phyloP scores from a whole-genome alignment of 2,888 invertebrate genomes.

The Chrysina gloriosa region DNA sequence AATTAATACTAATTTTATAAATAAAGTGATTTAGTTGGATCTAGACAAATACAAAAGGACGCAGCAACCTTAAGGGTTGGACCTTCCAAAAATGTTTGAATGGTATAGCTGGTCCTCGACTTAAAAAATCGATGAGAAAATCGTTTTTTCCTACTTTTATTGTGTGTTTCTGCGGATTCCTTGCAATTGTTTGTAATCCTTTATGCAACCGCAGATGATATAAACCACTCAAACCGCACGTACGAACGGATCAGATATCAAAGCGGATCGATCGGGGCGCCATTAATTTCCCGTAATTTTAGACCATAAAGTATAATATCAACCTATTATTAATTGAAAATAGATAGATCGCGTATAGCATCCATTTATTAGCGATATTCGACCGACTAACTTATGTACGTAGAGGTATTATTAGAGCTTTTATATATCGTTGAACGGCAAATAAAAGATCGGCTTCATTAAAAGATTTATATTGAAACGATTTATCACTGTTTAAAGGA shows the following conservation, averaged over 20 bases:
- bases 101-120: no score
- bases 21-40: no score
- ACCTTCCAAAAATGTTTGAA: no score
- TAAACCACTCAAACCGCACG: background rate
- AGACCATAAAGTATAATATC: constrained; percentile 12
- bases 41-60: no score
- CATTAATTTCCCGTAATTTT: constrained; percentile 19
- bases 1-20: no score
- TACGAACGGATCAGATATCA: background rate
- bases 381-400: constrained; percentile 1
- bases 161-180: no score
- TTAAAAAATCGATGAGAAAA: no score
- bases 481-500: constrained; percentile 38
- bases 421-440: constrained; percentile 13
- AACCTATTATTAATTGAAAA: constrained; percentile 22
- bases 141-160: no score
- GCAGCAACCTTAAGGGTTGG: no score
- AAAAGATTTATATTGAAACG: constrained; percentile 36
- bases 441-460: constrained; percentile 20
- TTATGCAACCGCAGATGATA: background rate
- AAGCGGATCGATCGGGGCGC: background rate
- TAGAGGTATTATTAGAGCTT: constrained; percentile 18
- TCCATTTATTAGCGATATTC: constrained; percentile 8
- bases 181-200: no score
- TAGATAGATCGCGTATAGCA: constrained; percentile 4